Evolutionary conservation across 2,113 vertebrate species (phyloP).

Genomic region (Accipiter cooperii): DNA sequence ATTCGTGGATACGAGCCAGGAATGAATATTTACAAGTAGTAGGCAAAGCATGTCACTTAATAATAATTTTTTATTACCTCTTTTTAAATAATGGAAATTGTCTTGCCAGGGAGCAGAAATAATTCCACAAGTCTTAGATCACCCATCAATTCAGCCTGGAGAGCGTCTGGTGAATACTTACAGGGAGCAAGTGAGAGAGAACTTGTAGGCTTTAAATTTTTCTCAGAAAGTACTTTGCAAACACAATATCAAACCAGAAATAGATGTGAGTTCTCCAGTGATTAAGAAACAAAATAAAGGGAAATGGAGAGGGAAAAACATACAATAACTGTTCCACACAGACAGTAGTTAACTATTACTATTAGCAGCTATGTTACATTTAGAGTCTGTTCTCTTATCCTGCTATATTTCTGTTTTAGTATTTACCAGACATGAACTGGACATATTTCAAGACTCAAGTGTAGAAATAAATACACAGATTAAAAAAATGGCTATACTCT

Average conservation of each 20-base stretch:
- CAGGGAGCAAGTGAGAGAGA: neutral
- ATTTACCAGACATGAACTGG: neutral
- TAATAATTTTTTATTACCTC: neutral
- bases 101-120: neutral
- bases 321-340: neutral
- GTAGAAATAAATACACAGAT: neutral
- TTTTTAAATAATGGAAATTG: constrained; percentile 26
- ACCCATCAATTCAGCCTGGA: neutral
- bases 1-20: neutral
- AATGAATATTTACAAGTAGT: constrained; percentile 44
- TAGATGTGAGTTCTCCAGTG: neutral
- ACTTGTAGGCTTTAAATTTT: neutral
- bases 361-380: neutral
- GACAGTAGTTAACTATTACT: neutral
- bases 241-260: neutral
- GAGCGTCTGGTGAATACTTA: neutral
- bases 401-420: neutral
- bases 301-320: neutral
- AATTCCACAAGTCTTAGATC: neutral
- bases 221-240: neutral
- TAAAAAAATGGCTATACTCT: neutral
- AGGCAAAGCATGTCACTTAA: neutral
- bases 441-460: constrained; percentile 12
- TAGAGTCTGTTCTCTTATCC: neutral
- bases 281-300: neutral